A percentile compares a stretch with the other conserved stretches of the same genome.
Evolutionary conservation across 2,888 invertebrate genomes (phyloP).

Genomic region (Tinea semifulvella): DNA sequence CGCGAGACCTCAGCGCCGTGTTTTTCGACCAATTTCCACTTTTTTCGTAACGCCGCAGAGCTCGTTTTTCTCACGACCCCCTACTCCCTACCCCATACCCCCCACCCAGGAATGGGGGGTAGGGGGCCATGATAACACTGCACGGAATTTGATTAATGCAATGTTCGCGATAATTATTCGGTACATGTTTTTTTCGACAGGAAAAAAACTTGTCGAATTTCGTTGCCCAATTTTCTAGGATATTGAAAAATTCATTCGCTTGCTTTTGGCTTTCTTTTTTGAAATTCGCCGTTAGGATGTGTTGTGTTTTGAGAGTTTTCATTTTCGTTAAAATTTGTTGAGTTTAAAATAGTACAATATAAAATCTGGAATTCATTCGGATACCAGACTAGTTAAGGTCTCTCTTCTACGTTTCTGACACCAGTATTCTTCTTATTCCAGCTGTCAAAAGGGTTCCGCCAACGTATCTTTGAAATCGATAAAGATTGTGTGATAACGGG

Average conservation of each 20-base stretch:
- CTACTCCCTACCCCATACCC: constrained; percentile 15
- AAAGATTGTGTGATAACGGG: too few relatives aligned
- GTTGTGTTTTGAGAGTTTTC: too few relatives aligned
- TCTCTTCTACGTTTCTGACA: too few relatives aligned
- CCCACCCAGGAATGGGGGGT: constrained; percentile 27
- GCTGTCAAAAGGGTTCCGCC: too few relatives aligned
- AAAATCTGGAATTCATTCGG: too few relatives aligned
- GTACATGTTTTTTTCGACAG: constrained; percentile 12
- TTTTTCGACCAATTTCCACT: constrained; percentile 42
- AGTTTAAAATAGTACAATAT: too few relatives aligned
- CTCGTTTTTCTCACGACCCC: constrained; percentile 45
- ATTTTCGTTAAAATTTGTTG: too few relatives aligned
- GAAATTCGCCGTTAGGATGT: too few relatives aligned
- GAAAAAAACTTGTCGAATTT: constrained; percentile 2
- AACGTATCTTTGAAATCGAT: too few relatives aligned
- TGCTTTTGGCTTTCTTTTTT: neutral
- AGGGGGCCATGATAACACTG: constrained; percentile 40
- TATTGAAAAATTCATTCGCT: neutral
- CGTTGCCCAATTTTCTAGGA: neutral
- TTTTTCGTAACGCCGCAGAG: constrained; percentile 57
- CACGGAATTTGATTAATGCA: constrained; percentile 67
- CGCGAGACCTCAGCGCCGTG: constrained; percentile 23
- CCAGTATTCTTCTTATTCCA: too few relatives aligned
- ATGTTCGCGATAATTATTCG: constrained; percentile 66
- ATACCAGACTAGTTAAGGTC: too few relatives aligned